These are phyloP conservation scores for Temnothorax rugatulus DNA, from an alignment of 2,888 invertebrate species.

Conservation along the genomic window DNA sequence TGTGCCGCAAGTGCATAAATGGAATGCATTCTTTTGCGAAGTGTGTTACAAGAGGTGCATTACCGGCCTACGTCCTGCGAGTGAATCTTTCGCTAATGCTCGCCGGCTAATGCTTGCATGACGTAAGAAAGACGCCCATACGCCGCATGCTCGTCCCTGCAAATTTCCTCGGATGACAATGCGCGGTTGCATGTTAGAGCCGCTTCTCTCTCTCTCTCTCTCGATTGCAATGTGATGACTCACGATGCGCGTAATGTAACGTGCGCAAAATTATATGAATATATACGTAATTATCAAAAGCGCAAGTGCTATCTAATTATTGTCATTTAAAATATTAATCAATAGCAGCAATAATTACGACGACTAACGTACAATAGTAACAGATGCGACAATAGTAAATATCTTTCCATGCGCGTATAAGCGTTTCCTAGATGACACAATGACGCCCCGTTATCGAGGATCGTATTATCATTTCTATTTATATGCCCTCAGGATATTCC, in stretches of 20 bases:
- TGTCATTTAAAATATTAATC: background rate
- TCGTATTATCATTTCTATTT: background rate
- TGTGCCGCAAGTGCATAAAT: slow-evolving; percentile 54
- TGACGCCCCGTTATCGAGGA: background rate
- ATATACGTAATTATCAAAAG: background rate
- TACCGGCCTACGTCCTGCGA: slow-evolving; percentile 62
- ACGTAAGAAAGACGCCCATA: slow-evolving; percentile 70
- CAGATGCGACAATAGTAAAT: background rate
- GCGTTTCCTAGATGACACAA: background rate
- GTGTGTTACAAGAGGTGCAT: slow-evolving; percentile 47
- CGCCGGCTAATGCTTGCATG: slow-evolving; percentile 61
- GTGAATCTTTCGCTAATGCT: slow-evolving; percentile 59
- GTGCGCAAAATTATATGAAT: slow-evolving; percentile 1
- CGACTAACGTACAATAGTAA: background rate
- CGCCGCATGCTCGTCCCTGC: slow-evolving; percentile 53
- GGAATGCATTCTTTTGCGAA: slow-evolving; percentile 67
- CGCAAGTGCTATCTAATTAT: background rate
- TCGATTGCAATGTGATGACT: slow-evolving; percentile 38
- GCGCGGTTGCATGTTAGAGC: slow-evolving; percentile 18
- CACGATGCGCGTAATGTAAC: slow-evolving; percentile 17
- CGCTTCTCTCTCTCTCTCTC: background rate
- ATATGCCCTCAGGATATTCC: slow-evolving; percentile 87
- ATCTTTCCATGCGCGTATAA: background rate
- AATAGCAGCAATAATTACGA: background rate
- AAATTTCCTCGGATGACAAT: slow-evolving; percentile 55